Conservation (phyloP, 2,888 invertebrate genomes). For the Drosophila ochracea region DNA sequence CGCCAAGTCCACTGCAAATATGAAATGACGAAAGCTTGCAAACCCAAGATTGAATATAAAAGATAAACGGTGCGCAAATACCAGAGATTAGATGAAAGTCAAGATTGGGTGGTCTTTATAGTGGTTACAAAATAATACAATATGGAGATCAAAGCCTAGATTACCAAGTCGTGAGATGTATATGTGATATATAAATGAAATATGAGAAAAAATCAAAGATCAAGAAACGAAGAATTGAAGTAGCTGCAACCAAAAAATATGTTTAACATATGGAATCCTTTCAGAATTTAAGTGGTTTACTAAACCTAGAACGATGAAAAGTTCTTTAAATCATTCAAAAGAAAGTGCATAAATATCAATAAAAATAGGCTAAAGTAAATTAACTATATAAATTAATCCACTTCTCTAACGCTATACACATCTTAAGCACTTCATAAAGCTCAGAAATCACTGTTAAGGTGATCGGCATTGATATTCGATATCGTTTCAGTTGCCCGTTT, state of each 20-base stretch:
- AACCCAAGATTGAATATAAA: slow-evolving; percentile 6
- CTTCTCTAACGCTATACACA: neutral
- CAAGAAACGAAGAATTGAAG: neutral
- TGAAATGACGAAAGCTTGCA: slow-evolving; percentile 36
- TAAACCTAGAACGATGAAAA: neutral
- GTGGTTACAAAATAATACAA: neutral
- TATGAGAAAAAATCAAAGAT: neutral
- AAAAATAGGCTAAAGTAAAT: neutral
- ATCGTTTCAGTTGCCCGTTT: neutral
- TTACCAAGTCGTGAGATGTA: neutral
- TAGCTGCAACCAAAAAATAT: neutral
- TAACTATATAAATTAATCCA: neutral
- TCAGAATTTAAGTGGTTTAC: neutral
- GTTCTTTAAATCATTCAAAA: neutral
- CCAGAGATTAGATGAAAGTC: slow-evolving; percentile 16
- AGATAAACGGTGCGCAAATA: slow-evolving; percentile 13
- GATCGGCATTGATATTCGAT: neutral
- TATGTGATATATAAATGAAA: neutral
- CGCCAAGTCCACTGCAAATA: slow-evolving; percentile 5
- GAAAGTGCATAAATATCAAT: neutral
- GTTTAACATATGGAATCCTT: neutral
- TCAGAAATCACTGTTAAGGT: neutral
- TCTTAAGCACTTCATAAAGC: neutral
- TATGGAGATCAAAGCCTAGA: neutral
- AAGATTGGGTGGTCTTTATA: neutral